Percentiles rank a stretch among this genome's conserved stretches.
These are phyloP conservation scores for Columbina picui DNA, from an alignment of 2,113 vertebrate genomes.

Conservation along the genomic window DNA sequence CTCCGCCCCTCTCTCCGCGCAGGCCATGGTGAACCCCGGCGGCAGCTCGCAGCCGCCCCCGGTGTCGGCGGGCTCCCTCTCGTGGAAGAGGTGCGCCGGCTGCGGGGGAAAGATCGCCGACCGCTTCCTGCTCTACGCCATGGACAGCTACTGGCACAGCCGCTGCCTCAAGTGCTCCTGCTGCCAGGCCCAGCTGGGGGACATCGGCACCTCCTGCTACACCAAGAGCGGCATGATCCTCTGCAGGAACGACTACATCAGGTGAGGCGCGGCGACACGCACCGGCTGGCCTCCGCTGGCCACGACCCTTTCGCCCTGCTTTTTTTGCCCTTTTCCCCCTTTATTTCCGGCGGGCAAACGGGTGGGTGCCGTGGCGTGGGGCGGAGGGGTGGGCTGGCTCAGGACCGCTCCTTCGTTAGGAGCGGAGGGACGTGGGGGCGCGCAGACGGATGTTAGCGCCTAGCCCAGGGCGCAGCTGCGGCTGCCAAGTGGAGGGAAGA, in stretches of 20 bases:
- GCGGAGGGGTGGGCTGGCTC: neutral
- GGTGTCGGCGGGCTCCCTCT: slow-evolving; percentile 90
- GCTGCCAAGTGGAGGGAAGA: slow-evolving; percentile 14
- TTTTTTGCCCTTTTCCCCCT: no score
- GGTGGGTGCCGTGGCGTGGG: neutral
- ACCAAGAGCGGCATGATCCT: slow-evolving; percentile 99
- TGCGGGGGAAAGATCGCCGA: slow-evolving; percentile 98
- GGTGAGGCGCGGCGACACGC: slow-evolving; percentile 77
- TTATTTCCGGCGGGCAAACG: neutral
- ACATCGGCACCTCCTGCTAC: slow-evolving; percentile 98
- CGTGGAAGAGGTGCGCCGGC: slow-evolving; percentile 96
- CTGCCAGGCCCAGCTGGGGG: slow-evolving; percentile 98
- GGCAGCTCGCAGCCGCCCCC: slow-evolving; percentile 92
- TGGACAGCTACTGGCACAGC: slow-evolving; percentile 99
- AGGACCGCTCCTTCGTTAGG: neutral
- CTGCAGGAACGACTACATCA: slow-evolving; percentile 99
- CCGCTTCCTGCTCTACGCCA: slow-evolving; percentile 98
- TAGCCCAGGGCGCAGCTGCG: neutral
- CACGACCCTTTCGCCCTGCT: neutral
- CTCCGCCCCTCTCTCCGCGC: slow-evolving; percentile 10
- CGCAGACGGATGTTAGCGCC: neutral
- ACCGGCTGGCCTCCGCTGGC: neutral
- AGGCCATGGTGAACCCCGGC: slow-evolving; percentile 97
- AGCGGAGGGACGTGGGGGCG: neutral
- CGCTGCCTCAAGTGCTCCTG: slow-evolving; percentile 98